Percentiles rank a stretch among this genome's conserved stretches.
phyloP scores from a whole-genome alignment of 1,140 invertebrate genomes.

The Acyrthosiphon pisum region DNA sequence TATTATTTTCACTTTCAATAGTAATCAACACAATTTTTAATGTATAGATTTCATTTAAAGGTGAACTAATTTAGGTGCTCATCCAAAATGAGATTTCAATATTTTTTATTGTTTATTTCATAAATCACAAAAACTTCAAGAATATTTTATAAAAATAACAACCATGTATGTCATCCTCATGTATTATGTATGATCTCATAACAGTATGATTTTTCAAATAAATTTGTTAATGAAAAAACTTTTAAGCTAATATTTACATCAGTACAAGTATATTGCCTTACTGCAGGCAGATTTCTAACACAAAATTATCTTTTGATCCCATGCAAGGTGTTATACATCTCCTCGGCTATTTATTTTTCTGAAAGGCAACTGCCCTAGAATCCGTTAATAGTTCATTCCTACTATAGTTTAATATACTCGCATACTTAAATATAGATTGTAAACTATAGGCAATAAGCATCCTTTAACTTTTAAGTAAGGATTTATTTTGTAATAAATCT shows the following conservation, averaged over 20 bases:
- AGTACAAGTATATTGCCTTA: not conserved
- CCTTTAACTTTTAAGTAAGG: not conserved
- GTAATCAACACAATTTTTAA: too few relatives aligned
- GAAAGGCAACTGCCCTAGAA: too few relatives aligned
- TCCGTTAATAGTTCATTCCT: not conserved
- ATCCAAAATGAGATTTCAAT: too few relatives aligned
- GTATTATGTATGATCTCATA: not conserved
- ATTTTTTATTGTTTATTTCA: not conserved
- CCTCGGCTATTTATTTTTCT: not conserved
- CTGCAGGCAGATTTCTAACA: not conserved
- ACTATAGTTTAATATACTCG: not conserved
- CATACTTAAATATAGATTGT: not conserved
- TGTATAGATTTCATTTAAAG: not conserved
- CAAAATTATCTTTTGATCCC: not conserved
- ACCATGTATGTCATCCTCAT: too few relatives aligned
- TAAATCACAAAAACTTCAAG: too few relatives aligned
- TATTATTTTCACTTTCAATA: not conserved
- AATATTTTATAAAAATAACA: too few relatives aligned
- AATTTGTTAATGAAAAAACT: not conserved
- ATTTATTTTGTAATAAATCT: not conserved
- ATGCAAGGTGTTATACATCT: not conserved
- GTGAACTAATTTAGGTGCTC: too few relatives aligned
- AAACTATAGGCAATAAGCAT: not conserved
- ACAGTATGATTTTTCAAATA: not conserved
- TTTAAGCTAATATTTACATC: not conserved